Conservation (phyloP, 2,113 vertebrate genomes). For the Australoheros scitulus region DNA sequence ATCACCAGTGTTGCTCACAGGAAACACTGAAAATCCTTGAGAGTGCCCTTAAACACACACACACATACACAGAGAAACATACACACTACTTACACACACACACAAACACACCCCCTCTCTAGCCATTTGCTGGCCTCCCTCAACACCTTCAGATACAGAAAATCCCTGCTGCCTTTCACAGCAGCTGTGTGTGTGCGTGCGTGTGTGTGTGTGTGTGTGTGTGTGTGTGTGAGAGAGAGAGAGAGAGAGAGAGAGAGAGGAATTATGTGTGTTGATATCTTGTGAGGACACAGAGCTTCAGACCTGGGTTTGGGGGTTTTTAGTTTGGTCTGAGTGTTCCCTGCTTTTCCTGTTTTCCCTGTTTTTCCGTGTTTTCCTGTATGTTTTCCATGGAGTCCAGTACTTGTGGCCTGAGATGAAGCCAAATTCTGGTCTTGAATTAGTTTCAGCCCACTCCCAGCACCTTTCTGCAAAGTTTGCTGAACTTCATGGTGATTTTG, state of each 20-base stretch:
- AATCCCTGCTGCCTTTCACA: constrained; percentile 1
- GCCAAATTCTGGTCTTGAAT: background rate
- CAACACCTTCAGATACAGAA: background rate
- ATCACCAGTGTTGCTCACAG: constrained; percentile 47
- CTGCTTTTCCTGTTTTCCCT: background rate
- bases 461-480: too few relatives aligned
- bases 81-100: background rate
- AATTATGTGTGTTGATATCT: background rate
- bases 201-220: background rate
- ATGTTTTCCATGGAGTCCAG: too few relatives aligned
- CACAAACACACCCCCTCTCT: background rate
- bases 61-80: background rate
- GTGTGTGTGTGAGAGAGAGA: too few relatives aligned
- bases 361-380: background rate
- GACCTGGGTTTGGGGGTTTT: background rate
- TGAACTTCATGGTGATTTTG: too few relatives aligned
- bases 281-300: background rate
- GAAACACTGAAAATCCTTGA: constrained; percentile 45
- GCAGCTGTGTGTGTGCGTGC: background rate
- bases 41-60: constrained; percentile 23
- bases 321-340: background rate
- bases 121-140: background rate
- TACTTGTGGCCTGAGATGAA: background rate
- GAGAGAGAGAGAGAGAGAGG: background rate
- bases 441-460: too few relatives aligned